Base-by-base conservation (phyloP, 2,797 vertebrate species). In the Enoplosus armatus region DNA sequence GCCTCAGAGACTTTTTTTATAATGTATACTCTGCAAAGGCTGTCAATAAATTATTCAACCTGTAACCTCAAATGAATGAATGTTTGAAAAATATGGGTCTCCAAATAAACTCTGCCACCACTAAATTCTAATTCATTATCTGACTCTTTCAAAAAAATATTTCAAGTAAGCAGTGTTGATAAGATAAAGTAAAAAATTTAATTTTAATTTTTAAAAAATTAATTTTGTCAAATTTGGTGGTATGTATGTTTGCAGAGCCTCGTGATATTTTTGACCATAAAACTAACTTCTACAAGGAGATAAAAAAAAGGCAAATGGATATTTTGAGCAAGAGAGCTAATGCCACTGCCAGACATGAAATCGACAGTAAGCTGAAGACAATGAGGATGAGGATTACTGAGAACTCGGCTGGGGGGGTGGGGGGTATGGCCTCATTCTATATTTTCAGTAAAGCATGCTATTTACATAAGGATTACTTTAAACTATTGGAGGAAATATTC, bases 401-500 rank as follows among this genome's bases (percentile, higher is more conserved):
- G 85, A 86, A 88, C 80, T 87, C 68, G 31, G 58, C 85, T 83
- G 77, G 75, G 79, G 61, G 43, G n/a, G 54, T 12, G 39, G 45
- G 12, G 77, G 70, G 65, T 37, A 71, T 86, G 76, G 85, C 82
- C 89, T 93, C 87, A 89, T 93, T 94, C 92, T 94, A 91, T 93
- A 91, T 92, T 94, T 94, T 79, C 86, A 89, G 90, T 89, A 93
- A 93, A 93, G 91, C 86, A 83, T 78, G 84, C 80, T 92, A 94
- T 93, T 94, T 94, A 94, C 92, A 94, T 92, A 90, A 87, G 90
- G 93, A 94, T 93, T 94, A 93, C 89, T 92, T 90, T 87, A 92
- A 93, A 94, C 89, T 92, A 90, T 93, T 90, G 87, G 85, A 90
- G 86, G 82, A 91, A 93, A 93, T 87, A 92, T 92, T 92, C 90